phyloP scores from a whole-genome alignment of 2,113 vertebrate genomes.

The Corynorhinus townsendii region DNA sequence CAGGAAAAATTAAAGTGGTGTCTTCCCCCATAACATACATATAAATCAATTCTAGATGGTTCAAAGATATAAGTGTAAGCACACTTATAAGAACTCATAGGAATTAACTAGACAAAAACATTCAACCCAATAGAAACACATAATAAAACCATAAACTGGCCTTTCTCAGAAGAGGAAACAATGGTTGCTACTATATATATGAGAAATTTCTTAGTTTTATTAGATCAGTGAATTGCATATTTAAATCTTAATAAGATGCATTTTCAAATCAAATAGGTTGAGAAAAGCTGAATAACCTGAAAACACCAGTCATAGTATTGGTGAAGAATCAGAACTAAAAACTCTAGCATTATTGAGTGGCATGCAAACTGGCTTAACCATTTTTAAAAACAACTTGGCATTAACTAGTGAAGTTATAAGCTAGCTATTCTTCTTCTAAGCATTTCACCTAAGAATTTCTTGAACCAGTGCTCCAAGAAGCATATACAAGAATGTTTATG shows the following conservation, averaged over 20 bases:
- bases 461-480: not conserved
- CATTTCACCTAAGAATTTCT: not conserved
- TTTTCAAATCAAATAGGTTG: not conserved
- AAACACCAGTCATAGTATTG: not conserved
- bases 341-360: not conserved
- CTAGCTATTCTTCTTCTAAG: not conserved
- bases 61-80: not conserved
- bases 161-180: not conserved
- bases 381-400: not conserved
- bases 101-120: not conserved
- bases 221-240: not conserved
- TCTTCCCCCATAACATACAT: not conserved
- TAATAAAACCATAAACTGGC: not conserved
- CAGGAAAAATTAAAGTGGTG: not conserved
- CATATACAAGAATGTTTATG: not conserved
- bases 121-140: not conserved
- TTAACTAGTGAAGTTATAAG: not conserved
- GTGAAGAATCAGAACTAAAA: not conserved
- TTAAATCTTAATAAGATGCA: not conserved
- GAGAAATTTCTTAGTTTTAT: not conserved
- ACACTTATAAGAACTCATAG: not conserved
- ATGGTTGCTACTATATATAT: too few relatives aligned
- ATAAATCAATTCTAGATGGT: not conserved
- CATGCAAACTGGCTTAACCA: not conserved
- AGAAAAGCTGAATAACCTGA: not conserved